Conservation (phyloP, 2,113 vertebrate species). For the Marcusenius ussheri region DNA sequence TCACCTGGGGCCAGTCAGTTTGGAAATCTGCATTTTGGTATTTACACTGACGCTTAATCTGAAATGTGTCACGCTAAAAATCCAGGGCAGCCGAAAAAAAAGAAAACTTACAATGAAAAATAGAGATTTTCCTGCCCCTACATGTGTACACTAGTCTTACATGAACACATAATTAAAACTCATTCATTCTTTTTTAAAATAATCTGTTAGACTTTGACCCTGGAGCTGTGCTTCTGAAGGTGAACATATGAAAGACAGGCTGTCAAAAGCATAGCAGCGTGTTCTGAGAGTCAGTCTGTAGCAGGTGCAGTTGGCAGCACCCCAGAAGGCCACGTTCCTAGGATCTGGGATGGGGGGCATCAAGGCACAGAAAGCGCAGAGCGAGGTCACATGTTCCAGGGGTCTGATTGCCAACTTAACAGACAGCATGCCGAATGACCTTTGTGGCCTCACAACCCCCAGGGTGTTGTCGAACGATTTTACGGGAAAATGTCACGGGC, state of each 20-base stretch:
- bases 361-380: background rate
- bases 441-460: background rate
- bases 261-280: slow-evolving; percentile 31
- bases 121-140: background rate
- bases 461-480: background rate
- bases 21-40: background rate
- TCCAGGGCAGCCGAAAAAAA: background rate
- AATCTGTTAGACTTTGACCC: slow-evolving; percentile 41
- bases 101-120: background rate
- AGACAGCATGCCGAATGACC: background rate
- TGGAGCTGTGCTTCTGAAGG: slow-evolving; percentile 41
- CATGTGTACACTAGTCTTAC: background rate
- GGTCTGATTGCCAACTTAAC: background rate
- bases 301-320: slow-evolving; percentile 24
- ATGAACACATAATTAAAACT: background rate
- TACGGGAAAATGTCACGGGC: background rate
- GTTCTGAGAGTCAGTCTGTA: slow-evolving; percentile 34
- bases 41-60: background rate
- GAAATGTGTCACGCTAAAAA: background rate
- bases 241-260: slow-evolving; percentile 51
- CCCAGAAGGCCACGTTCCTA: background rate
- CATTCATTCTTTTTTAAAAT: background rate
- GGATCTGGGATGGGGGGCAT: background rate
- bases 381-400: background rate
- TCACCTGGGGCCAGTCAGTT: background rate